Conservation (phyloP, 2,797 vertebrate genomes). For the Echeneis naucrates region DNA sequence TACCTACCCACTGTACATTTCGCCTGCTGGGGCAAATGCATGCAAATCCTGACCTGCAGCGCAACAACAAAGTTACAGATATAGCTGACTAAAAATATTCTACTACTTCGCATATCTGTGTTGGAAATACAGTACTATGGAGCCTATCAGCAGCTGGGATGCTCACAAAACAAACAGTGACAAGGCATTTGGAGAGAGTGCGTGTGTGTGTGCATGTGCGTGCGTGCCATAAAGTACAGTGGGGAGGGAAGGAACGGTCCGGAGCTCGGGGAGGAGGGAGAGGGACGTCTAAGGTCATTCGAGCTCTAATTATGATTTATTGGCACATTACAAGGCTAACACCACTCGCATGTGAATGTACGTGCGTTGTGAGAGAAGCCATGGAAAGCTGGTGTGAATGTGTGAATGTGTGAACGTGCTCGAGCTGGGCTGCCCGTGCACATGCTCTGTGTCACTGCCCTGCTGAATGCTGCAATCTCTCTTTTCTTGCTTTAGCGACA, state of each 20-base stretch:
- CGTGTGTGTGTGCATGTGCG: conserved; percentile 19
- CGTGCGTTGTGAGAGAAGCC: background rate
- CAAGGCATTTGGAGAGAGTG: conserved; percentile 5
- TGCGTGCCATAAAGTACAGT: conserved; percentile 55
- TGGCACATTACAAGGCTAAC: conserved; percentile 66
- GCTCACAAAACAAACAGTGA: conserved; percentile 18
- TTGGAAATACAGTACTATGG: conserved; percentile 57
- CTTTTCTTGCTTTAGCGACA: conserved; percentile 52
- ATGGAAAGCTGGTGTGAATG: conserved; percentile 1
- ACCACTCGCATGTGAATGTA: conserved; percentile 20
- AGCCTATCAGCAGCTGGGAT: conserved; percentile 43
- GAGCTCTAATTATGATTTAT: conserved; percentile 74
- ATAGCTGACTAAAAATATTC: conserved; percentile 8
- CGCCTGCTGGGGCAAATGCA: background rate
- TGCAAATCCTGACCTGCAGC: conserved; percentile 28
- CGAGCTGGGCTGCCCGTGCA: background rate
- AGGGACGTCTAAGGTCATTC: conserved; percentile 68
- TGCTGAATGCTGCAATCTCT: conserved; percentile 46
- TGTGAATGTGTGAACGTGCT: no score
- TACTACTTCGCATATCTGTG: conserved; percentile 15
- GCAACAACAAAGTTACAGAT: conserved; percentile 25
- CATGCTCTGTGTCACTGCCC: conserved; percentile 24
- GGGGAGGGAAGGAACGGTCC: conserved; percentile 49
- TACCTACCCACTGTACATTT: background rate
- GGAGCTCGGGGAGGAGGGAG: conserved; percentile 40